A percentile compares a stretch with the other conserved stretches of the same genome.
phyloP scores from a whole-genome alignment of 35 echinoderm and acorn worm species.

The Apostichopus japonicus region DNA sequence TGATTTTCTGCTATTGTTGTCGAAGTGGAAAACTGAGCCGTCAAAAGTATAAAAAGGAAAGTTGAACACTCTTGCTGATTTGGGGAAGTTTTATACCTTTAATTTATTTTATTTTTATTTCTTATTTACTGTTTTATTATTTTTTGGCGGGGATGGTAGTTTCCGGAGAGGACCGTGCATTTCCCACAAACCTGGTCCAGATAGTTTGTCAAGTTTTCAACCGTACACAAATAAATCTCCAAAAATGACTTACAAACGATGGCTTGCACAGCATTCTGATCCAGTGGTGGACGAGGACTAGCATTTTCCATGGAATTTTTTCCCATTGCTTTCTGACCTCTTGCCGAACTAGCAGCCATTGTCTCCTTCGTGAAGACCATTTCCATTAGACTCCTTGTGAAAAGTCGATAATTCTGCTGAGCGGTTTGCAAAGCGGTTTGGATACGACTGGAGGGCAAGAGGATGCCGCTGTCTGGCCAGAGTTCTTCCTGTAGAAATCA shows the following conservation, averaged over 20 bases:
- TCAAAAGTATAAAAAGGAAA: no score
- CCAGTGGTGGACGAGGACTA: slow-evolving; percentile 37
- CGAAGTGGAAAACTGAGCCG: no score
- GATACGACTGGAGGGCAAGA: slow-evolving; percentile 35
- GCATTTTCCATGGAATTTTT: slow-evolving; percentile 41
- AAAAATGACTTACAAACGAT: slow-evolving; percentile 39
- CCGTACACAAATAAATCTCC: background rate
- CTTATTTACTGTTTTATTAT: no score
- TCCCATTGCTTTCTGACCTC: slow-evolving; percentile 46
- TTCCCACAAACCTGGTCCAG: no score
- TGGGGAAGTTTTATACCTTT: no score
- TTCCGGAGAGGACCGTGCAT: no score
- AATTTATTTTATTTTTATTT: no score
- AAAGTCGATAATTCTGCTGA: slow-evolving; percentile 50
- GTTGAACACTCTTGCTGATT: no score
- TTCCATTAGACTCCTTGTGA: slow-evolving; percentile 52
- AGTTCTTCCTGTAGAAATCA: slow-evolving; percentile 24
- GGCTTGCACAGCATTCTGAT: slow-evolving; percentile 53
- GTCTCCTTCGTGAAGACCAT: slow-evolving; percentile 63
- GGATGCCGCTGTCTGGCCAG: slow-evolving; percentile 50
- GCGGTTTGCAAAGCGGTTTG: slow-evolving; percentile 30
- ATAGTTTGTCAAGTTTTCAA: no score
- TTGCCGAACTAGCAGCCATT: slow-evolving; percentile 48
- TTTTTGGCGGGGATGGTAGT: no score
- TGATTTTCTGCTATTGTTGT: no score